Percentiles rank a stretch among this genome's conserved stretches.
Evolutionary conservation across 2,797 vertebrate species (phyloP).

Genomic region (Falco naumanni): DNA sequence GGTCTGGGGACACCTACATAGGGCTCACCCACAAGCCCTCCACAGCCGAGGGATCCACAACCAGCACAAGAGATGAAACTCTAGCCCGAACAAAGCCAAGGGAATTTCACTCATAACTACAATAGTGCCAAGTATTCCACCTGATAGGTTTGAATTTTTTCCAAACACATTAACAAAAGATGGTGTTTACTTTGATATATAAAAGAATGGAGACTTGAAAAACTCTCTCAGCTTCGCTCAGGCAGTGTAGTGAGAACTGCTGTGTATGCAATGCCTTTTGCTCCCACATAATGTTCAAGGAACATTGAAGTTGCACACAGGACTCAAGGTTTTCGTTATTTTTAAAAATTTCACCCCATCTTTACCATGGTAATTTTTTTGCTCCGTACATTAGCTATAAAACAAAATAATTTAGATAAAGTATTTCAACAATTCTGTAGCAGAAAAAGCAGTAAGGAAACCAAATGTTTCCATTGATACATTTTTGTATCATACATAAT

Average conservation of each 20-base stretch:
- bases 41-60: background rate
- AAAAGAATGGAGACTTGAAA: slow-evolving; percentile 11
- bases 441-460: background rate
- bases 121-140: background rate
- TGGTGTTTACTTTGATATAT: slow-evolving; percentile 2
- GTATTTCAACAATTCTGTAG: background rate
- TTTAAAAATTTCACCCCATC: background rate
- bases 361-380: background rate
- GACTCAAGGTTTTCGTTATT: background rate
- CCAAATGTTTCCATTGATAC: background rate
- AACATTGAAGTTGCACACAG: background rate
- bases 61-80: background rate
- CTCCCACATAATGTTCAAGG: background rate
- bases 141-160: background rate
- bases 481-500: too few relatives aligned
- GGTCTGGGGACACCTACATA: background rate
- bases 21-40: background rate
- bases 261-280: background rate
- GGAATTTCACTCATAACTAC: background rate
- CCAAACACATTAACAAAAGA: background rate
- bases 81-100: background rate
- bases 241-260: background rate
- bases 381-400: background rate
- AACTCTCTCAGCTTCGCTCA: background rate
- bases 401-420: background rate